Evolutionary conservation across 1,140 invertebrate genomes (phyloP).

Genomic region (Brachionus manjavacas): DNA sequence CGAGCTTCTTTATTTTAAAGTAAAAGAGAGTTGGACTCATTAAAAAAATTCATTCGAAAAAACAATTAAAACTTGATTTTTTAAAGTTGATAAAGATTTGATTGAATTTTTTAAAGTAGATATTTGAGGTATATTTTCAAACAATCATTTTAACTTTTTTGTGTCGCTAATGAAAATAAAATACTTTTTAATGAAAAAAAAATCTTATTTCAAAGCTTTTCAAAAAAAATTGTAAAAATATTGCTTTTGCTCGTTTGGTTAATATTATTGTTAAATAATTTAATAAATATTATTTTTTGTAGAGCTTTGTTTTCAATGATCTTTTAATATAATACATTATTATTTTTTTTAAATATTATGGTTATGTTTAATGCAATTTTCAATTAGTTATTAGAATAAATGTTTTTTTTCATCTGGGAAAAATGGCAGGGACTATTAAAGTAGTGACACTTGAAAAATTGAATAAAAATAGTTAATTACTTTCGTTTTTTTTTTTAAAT

Average conservation of each 20-base stretch:
- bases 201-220: not conserved
- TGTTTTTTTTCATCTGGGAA: too few relatives aligned
- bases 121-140: not conserved
- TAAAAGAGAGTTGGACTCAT: not conserved
- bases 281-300: not conserved
- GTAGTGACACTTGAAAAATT: too few relatives aligned
- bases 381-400: too few relatives aligned
- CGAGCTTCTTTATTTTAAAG: not conserved
- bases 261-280: not conserved
- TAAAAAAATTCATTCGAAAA: not conserved
- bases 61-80: not conserved
- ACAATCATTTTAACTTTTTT: not conserved
- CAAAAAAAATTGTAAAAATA: not conserved
- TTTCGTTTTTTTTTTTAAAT: too few relatives aligned
- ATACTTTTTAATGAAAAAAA: not conserved
- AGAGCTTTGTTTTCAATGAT: not conserved
- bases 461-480: too few relatives aligned
- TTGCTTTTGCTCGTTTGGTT: not conserved
- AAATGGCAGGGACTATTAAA: too few relatives aligned
- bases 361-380: too few relatives aligned
- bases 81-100: not conserved
- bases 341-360: too few relatives aligned
- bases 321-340: too few relatives aligned
- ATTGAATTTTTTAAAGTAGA: not conserved
- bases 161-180: not conserved